phyloP scores from a whole-genome alignment of 2,888 invertebrate species.

The Lochmaea crataegi region DNA sequence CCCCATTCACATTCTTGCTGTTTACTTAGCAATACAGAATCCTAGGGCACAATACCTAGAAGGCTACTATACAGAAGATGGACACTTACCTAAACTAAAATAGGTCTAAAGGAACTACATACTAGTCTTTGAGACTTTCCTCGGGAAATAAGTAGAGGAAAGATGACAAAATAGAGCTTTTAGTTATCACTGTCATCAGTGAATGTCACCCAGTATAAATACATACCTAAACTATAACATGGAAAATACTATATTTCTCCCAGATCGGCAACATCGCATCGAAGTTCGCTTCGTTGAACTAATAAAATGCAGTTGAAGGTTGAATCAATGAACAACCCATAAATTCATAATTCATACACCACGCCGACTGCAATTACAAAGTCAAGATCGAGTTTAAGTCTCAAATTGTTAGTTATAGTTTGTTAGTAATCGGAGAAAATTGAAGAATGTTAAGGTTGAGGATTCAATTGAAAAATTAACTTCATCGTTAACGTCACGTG shows the following conservation, averaged over 20 bases:
- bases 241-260: background rate
- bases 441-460: constrained; percentile 23
- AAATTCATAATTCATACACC: constrained; percentile 27
- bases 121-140: no score
- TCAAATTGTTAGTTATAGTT: constrained; percentile 30
- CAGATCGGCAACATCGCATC: constrained; percentile 11
- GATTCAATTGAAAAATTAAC: background rate
- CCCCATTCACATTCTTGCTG: no score
- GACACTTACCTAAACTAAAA: no score
- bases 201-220: no score
- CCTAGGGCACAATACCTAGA: no score
- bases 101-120: no score
- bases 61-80: no score
- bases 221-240: no score
- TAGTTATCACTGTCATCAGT: no score
- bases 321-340: constrained; percentile 49
- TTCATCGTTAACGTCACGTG: background rate
- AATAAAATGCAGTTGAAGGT: constrained; percentile 55
- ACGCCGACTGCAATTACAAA: constrained; percentile 37
- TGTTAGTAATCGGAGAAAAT: constrained; percentile 26
- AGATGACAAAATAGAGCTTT: no score
- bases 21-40: no score
- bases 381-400: constrained; percentile 39
- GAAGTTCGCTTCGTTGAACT: constrained; percentile 47
- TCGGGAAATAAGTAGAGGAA: no score